These are phyloP conservation scores for Cydia amplana DNA, from an alignment of 1,140 invertebrate genomes.

Conservation along the genomic window DNA sequence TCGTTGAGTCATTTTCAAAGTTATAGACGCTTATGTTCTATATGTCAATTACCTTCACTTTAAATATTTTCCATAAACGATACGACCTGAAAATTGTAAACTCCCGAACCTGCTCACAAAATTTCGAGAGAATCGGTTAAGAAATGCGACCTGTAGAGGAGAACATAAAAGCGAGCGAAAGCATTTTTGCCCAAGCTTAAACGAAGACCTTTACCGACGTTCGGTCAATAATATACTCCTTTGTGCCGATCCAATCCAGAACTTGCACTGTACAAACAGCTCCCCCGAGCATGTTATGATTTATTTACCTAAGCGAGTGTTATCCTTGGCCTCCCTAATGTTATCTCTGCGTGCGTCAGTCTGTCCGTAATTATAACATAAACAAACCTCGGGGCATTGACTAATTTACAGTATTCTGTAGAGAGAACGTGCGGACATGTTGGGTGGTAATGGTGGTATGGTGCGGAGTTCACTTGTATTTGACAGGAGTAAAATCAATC, in stretches of 20 bases:
- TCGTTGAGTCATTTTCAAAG: no score
- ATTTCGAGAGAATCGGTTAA: not conserved
- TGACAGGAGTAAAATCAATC: no score
- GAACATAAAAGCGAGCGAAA: no score
- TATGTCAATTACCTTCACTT: no score
- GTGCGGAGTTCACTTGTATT: not conserved
- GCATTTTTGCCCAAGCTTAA: no score
- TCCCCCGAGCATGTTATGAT: not conserved
- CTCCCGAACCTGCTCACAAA: not conserved
- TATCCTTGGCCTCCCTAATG: constrained; percentile 13
- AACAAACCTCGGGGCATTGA: constrained; percentile 6
- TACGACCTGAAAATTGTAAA: no score
- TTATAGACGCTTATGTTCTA: no score
- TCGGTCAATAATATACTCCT: not conserved
- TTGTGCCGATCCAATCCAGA: not conserved
- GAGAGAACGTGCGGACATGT: not conserved
- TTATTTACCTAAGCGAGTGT: constrained; percentile 14
- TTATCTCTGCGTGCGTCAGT: constrained; percentile 2
- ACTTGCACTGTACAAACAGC: not conserved
- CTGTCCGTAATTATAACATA: constrained; percentile 5
- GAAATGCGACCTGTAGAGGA: not conserved
- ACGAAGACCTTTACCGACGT: not conserved
- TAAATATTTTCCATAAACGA: no score
- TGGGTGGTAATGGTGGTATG: not conserved
- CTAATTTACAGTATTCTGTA: not conserved